Percentiles rank a stretch among this genome's conserved stretches.
Conservation (phyloP, 2,888 invertebrate genomes). For the Eristalinus aeneus region DNA sequence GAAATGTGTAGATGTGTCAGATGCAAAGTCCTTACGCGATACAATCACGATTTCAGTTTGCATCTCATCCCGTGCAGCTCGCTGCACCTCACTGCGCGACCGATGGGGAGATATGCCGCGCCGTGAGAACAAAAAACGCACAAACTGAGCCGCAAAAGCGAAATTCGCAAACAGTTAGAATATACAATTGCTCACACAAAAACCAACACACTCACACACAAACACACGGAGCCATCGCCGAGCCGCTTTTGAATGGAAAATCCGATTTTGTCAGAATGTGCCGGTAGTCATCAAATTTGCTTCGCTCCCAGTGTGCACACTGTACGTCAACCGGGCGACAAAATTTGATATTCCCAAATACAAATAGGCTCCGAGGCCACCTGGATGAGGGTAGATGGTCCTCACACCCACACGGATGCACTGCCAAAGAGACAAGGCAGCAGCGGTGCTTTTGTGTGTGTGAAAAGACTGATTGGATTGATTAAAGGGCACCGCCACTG, state of each 20-base stretch:
- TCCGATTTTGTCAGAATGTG: constrained; percentile 30
- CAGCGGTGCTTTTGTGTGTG: background rate
- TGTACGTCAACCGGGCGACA: constrained; percentile 7
- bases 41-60: constrained; percentile 11
- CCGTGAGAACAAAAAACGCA: background rate
- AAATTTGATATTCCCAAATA: constrained; percentile 39
- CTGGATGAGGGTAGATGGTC: background rate
- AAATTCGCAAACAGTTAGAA: constrained; percentile 16
- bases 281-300: constrained; percentile 10
- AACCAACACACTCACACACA: no score
- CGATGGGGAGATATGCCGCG: background rate
- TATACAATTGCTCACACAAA: background rate
- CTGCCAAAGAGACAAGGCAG: background rate
- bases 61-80: background rate
- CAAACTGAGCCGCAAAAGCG: background rate
- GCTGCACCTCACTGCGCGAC: background rate
- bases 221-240: background rate
- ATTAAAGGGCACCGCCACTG: constrained; percentile 42
- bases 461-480: constrained; percentile 45
- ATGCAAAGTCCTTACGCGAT: background rate
- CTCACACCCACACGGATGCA: background rate
- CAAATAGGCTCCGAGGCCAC: background rate
- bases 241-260: constrained; percentile 20
- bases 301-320: background rate
- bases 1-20: background rate